A percentile compares a stretch with the other conserved stretches of the same genome.
Conservation (phyloP, 2,888 invertebrate genomes). For the Toxonevra muliebris region DNA sequence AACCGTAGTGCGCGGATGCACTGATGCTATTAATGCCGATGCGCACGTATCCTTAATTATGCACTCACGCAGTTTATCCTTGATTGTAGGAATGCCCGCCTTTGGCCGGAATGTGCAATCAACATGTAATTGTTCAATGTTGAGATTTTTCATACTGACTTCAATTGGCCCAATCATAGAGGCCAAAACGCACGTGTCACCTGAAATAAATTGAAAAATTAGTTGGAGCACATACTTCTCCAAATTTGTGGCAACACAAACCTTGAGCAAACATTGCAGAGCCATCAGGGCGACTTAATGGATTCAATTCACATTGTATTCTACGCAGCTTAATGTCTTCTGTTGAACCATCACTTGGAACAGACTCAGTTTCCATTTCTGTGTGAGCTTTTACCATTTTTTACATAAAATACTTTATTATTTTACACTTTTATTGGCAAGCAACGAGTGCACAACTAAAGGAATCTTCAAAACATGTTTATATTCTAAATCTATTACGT, state of each 20-base stretch:
- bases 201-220: constrained; percentile 63
- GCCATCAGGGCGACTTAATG: constrained; percentile 79
- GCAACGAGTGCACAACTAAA: too few species aligned
- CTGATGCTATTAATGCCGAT: constrained; percentile 72
- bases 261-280: constrained; percentile 83
- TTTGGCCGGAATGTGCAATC: constrained; percentile 83
- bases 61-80: constrained; percentile 78
- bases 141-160: constrained; percentile 77
- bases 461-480: background rate
- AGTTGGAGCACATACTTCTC: background rate
- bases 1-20: constrained; percentile 85
- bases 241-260: constrained; percentile 54
- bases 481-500: background rate
- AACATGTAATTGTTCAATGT: constrained; percentile 77
- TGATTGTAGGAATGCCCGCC: constrained; percentile 76
- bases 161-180: constrained; percentile 87
- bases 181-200: constrained; percentile 79
- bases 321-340: constrained; percentile 56
- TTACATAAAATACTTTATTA: background rate
- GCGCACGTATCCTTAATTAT: constrained; percentile 81
- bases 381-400: constrained; percentile 31
- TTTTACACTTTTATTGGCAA: background rate
- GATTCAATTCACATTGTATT: constrained; percentile 77
- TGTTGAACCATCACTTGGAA: background rate
- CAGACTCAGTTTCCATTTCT: constrained; percentile 22